These are phyloP conservation scores for Cynocephalus volans DNA, from an alignment of 2,113 vertebrate genomes.

Conservation along the genomic window DNA sequence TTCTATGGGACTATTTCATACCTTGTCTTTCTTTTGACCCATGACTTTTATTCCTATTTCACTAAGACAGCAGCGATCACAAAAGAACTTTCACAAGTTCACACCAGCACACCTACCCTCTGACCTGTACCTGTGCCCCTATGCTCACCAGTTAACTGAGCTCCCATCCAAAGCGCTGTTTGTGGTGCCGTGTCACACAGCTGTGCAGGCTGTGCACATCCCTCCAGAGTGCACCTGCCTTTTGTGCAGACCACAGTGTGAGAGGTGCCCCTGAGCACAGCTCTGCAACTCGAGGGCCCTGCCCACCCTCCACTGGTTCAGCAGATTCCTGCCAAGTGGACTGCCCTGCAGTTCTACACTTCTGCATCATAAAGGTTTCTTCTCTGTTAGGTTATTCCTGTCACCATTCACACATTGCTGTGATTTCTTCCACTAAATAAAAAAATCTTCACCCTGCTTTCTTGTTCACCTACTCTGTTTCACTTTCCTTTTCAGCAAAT, in stretches of 20 bases:
- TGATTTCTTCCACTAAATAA: not conserved
- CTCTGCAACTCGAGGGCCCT: too few species aligned
- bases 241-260: not conserved
- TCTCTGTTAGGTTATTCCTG: not conserved
- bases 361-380: not conserved
- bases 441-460: too few species aligned
- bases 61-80: not conserved
- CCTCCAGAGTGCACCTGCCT: not conserved
- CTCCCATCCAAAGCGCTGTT: not conserved
- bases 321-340: not conserved
- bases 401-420: not conserved
- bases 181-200: fast-evolving
- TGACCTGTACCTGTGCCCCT: not conserved
- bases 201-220: not conserved
- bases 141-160: not conserved
- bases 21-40: not conserved
- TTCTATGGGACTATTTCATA: not conserved
- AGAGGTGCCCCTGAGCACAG: too few species aligned
- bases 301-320: not conserved
- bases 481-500: not conserved
- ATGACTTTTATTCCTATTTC: not conserved
- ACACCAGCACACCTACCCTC: not conserved
- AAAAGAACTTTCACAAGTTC: not conserved
- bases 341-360: too few species aligned
- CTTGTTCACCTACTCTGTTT: not conserved